Conservation (phyloP, 2,797 vertebrate species). For the Acanthornis magna region DNA sequence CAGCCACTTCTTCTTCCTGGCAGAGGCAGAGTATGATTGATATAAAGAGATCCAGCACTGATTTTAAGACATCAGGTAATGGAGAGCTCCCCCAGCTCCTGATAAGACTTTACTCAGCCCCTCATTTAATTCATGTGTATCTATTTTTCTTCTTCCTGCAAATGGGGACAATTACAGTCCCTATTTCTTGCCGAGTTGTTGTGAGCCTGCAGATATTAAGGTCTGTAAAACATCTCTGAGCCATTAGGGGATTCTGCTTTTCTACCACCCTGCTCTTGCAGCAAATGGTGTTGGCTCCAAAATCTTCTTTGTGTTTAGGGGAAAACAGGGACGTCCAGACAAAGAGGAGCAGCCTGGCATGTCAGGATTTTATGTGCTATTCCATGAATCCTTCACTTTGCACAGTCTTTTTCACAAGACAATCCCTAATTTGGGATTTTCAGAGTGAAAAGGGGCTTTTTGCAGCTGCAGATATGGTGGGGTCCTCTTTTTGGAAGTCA, state of each 20-base stretch:
- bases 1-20: not conserved
- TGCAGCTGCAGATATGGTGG: not conserved
- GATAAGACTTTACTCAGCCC: not conserved
- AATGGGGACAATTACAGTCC: not conserved
- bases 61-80: slow-evolving; percentile 1
- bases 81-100: not conserved
- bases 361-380: not conserved
- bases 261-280: not conserved
- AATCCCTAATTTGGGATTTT: not conserved
- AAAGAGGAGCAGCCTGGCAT: not conserved
- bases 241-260: not conserved
- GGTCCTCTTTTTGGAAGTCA: not conserved
- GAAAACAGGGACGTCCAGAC: not conserved
- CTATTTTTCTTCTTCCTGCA: slow-evolving; percentile 12
- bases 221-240: not conserved
- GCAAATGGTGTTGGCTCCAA: not conserved
- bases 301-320: not conserved
- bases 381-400: not conserved
- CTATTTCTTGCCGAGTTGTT: not conserved
- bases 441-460: not conserved
- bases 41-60: not conserved
- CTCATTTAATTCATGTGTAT: not conserved
- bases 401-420: not conserved
- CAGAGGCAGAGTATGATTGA: not conserved
- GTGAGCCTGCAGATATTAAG: not conserved